Base-by-base conservation (phyloP, 2,797 vertebrate genomes). In the Melanotaenia boesemani region DNA sequence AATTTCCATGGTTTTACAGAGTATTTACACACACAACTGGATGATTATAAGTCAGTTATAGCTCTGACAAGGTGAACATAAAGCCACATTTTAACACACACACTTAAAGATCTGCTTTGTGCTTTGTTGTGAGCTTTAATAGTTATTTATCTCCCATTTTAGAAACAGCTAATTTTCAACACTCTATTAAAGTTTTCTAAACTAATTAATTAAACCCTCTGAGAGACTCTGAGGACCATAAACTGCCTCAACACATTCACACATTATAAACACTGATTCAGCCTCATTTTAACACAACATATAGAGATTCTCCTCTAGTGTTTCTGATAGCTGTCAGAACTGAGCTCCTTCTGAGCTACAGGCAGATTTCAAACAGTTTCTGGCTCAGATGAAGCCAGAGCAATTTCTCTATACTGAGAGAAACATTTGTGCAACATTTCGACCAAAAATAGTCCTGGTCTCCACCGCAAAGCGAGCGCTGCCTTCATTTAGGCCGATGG, bases 361-460 rank as follows among this genome's bases (percentile, higher is more conserved):
- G 72, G 62, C 63, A 70, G 67, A 71, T 75, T 83, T 70, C 72
- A 74, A 26, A 6, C 58, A 74, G 77, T 36, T 46, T 76, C 56
- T 67, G 67, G 72, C 61, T 57, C 72, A 65, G 69, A 89, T 84
- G 77, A 83, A 85, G 81, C 81, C 65, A 72, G 63, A 76, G 75
- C 75, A 74, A 70, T 76, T 68, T 72, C 84, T 88, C 76, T 44
- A 60, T 4, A 67, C 88, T 89, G 84, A 89, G 80, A 91, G 89
- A 90, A 89, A 90, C 91, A 90, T 92, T 93, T 92, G 90, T 91
- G 90, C 90, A 92, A 90, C 89, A 86, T 91, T 92, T 91, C 57
- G 69, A 88, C 91, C 82, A 80, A 91, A 34, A 93, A 92, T 92
- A 93, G 92, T 88, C 80, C 85, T 79, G 82, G 82, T 85, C 88